Percentiles rank a stretch among this genome's conserved stretches.
These are phyloP conservation scores for Metaphire vulgaris DNA, from an alignment of 1,140 invertebrate genomes.

Conservation along the genomic window DNA sequence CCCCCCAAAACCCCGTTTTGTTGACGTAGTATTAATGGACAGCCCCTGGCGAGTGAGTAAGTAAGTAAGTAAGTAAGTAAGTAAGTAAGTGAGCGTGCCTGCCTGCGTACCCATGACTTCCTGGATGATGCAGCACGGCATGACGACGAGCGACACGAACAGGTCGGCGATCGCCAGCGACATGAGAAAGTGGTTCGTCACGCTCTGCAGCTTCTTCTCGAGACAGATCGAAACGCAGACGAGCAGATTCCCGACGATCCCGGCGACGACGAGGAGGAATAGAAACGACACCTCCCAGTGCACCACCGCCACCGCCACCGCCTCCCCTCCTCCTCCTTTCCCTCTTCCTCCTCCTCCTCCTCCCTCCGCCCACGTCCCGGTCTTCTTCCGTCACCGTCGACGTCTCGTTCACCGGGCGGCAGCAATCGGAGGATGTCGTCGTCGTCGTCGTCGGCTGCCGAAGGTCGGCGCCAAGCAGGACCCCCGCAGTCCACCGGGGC, in stretches of 20 bases:
- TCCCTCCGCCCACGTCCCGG: too few relatives aligned
- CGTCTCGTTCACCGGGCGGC: too few relatives aligned
- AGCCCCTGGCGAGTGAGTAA: too few relatives aligned
- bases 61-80: not conserved
- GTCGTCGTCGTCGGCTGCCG: too few relatives aligned
- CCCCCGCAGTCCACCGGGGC: too few relatives aligned
- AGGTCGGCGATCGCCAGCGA: slow-evolving; percentile 49
- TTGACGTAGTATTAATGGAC: too few relatives aligned
- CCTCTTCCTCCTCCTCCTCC: too few relatives aligned
- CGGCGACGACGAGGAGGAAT: slow-evolving; percentile 10
- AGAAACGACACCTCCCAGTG: slow-evolving; percentile 35
- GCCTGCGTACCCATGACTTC: slow-evolving; percentile 68
- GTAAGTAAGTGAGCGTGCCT: not conserved
- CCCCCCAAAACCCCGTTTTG: too few relatives aligned
- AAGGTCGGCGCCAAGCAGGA: too few relatives aligned
- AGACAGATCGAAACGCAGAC: slow-evolving; percentile 47
- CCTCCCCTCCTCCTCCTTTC: too few relatives aligned
- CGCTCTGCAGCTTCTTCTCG: slow-evolving; percentile 46
- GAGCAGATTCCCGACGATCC: slow-evolving; percentile 40
- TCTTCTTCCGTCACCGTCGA: too few relatives aligned
- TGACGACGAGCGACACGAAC: slow-evolving; percentile 68
- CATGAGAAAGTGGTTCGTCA: slow-evolving; percentile 51
- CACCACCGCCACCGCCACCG: slow-evolving; percentile 63
- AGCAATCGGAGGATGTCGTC: too few relatives aligned
- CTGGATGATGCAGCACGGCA: slow-evolving; percentile 78